phyloP scores from a whole-genome alignment of 2,888 invertebrate species.

The Lymantria dispar region DNA sequence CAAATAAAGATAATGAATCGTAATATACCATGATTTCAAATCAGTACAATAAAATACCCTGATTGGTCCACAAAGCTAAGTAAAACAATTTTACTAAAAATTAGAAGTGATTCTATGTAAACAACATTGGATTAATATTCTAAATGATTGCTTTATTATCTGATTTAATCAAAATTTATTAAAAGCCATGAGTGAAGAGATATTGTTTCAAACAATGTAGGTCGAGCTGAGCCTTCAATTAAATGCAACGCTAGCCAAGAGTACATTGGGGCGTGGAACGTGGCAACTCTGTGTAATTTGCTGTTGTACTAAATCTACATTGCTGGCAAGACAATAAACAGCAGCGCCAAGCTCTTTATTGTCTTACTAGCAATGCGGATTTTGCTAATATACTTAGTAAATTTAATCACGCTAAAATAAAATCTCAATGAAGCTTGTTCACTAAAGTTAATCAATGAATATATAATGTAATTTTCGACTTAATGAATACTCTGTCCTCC shows the following conservation, averaged over 20 bases:
- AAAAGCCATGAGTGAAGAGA: constrained; percentile 6
- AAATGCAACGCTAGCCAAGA: constrained; percentile 33
- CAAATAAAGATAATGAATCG: no score
- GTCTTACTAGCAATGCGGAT: neutral
- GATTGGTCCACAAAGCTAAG: neutral
- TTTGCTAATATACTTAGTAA: neutral
- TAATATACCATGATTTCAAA: no score
- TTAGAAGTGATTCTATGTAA: neutral
- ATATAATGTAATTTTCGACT: no score
- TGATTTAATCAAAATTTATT: constrained; percentile 1
- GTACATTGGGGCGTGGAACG: constrained; percentile 7
- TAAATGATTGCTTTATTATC: neutral
- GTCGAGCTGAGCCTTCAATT: constrained; percentile 36
- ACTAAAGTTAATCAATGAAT: no score
- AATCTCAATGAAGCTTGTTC: no score
- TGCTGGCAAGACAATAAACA: constrained; percentile 8
- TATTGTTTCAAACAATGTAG: constrained; percentile 33
- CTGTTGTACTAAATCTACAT: constrained; percentile 8
- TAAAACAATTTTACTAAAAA: neutral
- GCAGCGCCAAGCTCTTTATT: neutral
- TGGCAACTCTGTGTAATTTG: constrained; percentile 20
- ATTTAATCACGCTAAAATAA: no score
- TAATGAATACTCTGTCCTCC: no score
- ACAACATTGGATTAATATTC: neutral
- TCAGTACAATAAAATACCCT: no score